A percentile compares a stretch with the other conserved stretches of the same genome.
Evolutionary conservation across 2,888 invertebrate genomes (phyloP).

Genomic region (Buathra laborator): DNA sequence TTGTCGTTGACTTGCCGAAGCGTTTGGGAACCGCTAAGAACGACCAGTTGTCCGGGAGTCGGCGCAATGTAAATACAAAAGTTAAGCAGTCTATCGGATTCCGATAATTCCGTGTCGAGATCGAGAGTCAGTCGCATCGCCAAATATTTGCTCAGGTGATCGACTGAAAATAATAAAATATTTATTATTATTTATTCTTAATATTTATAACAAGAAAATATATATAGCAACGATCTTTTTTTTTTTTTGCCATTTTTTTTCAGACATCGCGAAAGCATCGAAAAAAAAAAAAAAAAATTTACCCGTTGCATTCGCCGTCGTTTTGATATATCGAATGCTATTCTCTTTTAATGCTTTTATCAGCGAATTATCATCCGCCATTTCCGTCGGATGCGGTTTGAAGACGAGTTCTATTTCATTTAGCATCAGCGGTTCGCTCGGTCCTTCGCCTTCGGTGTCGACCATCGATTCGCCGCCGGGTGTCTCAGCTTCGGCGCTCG

Average conservation of each 20-base stretch:
- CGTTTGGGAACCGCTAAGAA: conserved; percentile 94
- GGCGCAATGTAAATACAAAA: conserved; percentile 97
- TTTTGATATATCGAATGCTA: conserved; percentile 96
- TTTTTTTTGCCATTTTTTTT: not conserved
- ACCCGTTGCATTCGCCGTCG: conserved; percentile 98
- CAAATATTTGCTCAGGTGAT: conserved; percentile 97
- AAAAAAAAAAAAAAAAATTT: conserved; percentile 72
- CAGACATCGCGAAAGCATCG: not conserved
- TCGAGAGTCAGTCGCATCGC: conserved; percentile 96
- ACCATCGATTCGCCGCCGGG: conserved; percentile 93
- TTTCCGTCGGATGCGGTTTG: conserved; percentile 97
- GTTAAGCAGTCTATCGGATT: conserved; percentile 92
- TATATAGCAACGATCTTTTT: too few relatives aligned
- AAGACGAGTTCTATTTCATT: conserved; percentile 98
- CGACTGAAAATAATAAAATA: conserved; percentile 88
- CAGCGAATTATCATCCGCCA: conserved; percentile 93
- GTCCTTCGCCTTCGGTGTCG: conserved; percentile 93
- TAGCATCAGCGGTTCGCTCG: conserved; percentile 91
- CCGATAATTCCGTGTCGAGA: conserved; percentile 92
- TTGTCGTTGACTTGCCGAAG: conserved; percentile 97
- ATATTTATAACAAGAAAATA: too few relatives aligned
- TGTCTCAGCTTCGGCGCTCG: conserved; percentile 87
- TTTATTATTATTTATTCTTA: not conserved
- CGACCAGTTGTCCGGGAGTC: conserved; percentile 93
- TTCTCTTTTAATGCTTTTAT: conserved; percentile 94